Evolutionary conservation across 2,888 invertebrate species (phyloP).

Genomic region (Serripes groenlandicus): DNA sequence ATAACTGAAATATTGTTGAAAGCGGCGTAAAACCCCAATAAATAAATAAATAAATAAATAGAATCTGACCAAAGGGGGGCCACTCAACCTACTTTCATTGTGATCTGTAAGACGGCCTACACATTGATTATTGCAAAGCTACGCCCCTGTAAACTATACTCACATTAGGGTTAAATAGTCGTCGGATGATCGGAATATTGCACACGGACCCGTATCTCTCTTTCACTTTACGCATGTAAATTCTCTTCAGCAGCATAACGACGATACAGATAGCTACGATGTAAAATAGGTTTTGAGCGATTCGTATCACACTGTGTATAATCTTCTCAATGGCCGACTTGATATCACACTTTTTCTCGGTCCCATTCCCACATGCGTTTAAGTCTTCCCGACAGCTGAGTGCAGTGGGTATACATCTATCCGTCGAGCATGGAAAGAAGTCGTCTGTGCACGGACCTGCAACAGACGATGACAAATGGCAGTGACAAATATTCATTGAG

Average conservation of each 20-base stretch:
- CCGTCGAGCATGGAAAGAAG: conserved; percentile 3
- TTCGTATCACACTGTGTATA: neutral
- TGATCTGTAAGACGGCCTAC: neutral
- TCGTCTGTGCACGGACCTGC: neutral
- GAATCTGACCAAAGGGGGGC: too few species aligned
- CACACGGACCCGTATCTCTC: conserved; percentile 1
- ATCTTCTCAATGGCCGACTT: neutral
- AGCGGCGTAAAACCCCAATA: too few species aligned
- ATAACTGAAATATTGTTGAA: too few species aligned
- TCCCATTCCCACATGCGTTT: conserved; percentile 1
- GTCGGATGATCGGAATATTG: neutral
- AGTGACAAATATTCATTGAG: too few species aligned
- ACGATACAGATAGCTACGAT: neutral
- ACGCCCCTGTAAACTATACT: neutral
- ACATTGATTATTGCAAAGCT: too few species aligned
- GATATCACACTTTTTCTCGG: neutral
- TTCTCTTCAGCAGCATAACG: neutral
- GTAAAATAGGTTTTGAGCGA: neutral
- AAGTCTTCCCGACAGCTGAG: conserved; percentile 7
- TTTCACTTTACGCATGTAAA: neutral
- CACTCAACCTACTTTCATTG: neutral
- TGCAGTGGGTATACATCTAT: neutral
- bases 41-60: too few species aligned
- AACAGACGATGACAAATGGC: too few species aligned
- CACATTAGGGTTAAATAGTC: neutral